Conservation (phyloP, 2,113 vertebrate genomes). For the Mesoclemmys tuberculata region DNA sequence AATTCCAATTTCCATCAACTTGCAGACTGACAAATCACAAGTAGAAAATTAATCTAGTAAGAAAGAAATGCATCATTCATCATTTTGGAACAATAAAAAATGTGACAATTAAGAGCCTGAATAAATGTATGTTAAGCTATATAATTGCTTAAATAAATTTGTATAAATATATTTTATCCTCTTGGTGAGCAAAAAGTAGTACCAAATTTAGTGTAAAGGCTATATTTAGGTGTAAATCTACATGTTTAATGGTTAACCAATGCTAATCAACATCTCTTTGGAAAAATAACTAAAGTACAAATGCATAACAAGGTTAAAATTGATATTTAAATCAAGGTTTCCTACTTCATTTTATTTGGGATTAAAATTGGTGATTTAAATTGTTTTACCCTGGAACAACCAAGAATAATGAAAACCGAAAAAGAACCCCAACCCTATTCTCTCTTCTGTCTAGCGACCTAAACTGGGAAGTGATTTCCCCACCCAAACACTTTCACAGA, state of each 20-base stretch:
- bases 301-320: rapidly evolving
- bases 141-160: background rate
- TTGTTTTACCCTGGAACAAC: background rate
- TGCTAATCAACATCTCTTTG: background rate
- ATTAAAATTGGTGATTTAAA: background rate
- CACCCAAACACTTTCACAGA: background rate
- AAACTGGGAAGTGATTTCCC: rapidly evolving
- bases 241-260: background rate
- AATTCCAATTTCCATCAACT: background rate
- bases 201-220: background rate
- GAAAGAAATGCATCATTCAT: no score
- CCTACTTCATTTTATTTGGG: background rate
- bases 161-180: background rate
- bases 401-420: rapidly evolving
- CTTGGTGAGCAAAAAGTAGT: background rate
- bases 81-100: background rate
- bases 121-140: rapidly evolving
- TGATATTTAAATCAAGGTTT: background rate
- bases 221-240: background rate
- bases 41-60: background rate
- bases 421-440: background rate
- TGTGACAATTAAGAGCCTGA: rapidly evolving
- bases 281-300: background rate
- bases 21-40: background rate
- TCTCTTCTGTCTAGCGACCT: no score